A percentile compares a stretch with the other conserved stretches of the same genome.
Conservation (phyloP, 2,113 vertebrate species). For the Stictonetta naevosa region DNA sequence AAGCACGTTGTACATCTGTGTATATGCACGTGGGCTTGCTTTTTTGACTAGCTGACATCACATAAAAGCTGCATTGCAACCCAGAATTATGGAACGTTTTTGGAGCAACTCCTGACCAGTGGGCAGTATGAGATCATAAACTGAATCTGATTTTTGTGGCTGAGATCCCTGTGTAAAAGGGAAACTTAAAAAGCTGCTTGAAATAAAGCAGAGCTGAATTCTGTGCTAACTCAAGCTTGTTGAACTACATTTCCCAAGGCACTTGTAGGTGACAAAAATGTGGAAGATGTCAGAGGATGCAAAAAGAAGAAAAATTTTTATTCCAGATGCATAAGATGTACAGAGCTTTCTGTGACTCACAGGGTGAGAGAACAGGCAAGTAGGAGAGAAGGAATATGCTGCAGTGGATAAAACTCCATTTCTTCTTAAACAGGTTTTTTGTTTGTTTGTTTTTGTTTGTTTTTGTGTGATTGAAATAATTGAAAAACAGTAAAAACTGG, state of each 20-base stretch:
- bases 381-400: neutral
- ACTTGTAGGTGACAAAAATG: neutral
- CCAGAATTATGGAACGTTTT: neutral
- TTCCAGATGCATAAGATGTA: neutral
- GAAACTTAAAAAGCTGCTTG: neutral
- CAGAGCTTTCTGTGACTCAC: neutral
- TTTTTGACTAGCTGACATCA: neutral
- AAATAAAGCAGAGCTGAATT: neutral
- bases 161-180: neutral
- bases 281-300: neutral
- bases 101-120: neutral
- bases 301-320: neutral
- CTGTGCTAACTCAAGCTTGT: neutral
- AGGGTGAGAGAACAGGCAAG: neutral
- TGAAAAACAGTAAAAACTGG: neutral
- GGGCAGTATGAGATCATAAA: neutral
- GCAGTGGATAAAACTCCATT: neutral
- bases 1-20: neutral
- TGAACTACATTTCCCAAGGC: neutral
- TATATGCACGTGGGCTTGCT: accelerated
- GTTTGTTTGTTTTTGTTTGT: too few species aligned
- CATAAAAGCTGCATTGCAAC: neutral
- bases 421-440: neutral
- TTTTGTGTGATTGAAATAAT: neutral
- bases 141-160: neutral